Conservation (phyloP, 2,888 invertebrate genomes). For the Dolichopus griseipennis region DNA sequence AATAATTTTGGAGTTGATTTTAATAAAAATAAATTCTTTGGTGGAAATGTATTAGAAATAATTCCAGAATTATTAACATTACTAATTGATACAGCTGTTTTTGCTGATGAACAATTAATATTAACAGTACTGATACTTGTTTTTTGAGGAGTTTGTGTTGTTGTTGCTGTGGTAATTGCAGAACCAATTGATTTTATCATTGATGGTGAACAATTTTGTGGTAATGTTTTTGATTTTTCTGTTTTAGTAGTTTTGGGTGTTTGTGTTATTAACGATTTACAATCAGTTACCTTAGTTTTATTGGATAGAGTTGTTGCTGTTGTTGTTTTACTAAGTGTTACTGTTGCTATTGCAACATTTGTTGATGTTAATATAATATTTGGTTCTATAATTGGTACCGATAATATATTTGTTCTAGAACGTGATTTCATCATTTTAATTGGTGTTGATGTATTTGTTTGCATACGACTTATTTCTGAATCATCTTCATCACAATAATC, state of each 20-base stretch:
- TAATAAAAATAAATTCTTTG: slow-evolving; percentile 41
- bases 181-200: slow-evolving; percentile 30
- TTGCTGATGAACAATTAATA: slow-evolving; percentile 26
- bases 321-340: slow-evolving; percentile 18
- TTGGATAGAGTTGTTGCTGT: slow-evolving; percentile 21
- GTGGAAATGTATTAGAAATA: slow-evolving; percentile 41
- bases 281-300: slow-evolving; percentile 23
- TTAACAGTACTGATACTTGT: neutral
- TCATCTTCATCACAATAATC: slow-evolving; percentile 41
- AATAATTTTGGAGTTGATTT: slow-evolving; percentile 38
- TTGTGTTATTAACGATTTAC: slow-evolving; percentile 28
- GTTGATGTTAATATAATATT: neutral
- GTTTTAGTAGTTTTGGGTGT: slow-evolving; percentile 21
- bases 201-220: slow-evolving; percentile 49
- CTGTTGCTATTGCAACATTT: slow-evolving; percentile 6
- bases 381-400: slow-evolving; percentile 39
- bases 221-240: slow-evolving; percentile 54
- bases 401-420: slow-evolving; percentile 46
- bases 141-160: too few relatives aligned
- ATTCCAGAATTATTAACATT: slow-evolving; percentile 12
- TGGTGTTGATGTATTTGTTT: slow-evolving; percentile 43
- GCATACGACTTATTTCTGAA: slow-evolving; percentile 43
- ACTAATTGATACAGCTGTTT: slow-evolving; percentile 19
- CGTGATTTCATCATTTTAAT: slow-evolving; percentile 44
- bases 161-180: slow-evolving; percentile 11